Evolutionary conservation across 2,888 invertebrate species (phyloP), one percentile per base, ranked within the genome.

Genomic region (Nomada hirtipes): DNA sequence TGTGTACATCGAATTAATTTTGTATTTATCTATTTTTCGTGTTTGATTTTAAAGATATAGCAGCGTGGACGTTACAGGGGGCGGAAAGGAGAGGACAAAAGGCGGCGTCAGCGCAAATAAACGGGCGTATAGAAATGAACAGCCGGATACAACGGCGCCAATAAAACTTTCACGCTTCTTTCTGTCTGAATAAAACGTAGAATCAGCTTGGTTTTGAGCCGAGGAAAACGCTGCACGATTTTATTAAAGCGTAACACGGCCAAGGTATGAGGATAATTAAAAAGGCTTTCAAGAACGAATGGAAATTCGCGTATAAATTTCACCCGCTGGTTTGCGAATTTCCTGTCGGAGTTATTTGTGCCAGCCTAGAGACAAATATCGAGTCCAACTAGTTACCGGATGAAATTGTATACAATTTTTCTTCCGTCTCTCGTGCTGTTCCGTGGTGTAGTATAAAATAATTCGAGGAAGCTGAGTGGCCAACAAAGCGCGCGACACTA

Each of bases 101-200:
- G 52, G 11, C 13, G 15, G 3, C 29, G 18, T 26, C 26, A 26
- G 26, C 26, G 26, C 26, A 26, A 18, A 29, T 53, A 47, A 44
- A 50, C 11, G 10, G 23, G 18, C 57, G 59, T 23, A 61, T 47
- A 53, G 72, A 64, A 76, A 44, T 68, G 71, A 57, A 44, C 44
- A 23, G 20, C 36, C 11, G n/a, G 63, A 72, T n/a, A n/a, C n/a
- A 29, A 63, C 15, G 13, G 7, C n/a, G n/a, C 29, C 50, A 57
- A 71, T 63, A 42, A 76, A 63, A 36, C 23, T 55, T 69, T 55
- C 10, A 55, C 55, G 55, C 47, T 64, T 20, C 44, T 20, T 47
- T 20, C n/a, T 9, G 29, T 11, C 44, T 10, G 23, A n/a, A 26
- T 42, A 10, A 26, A 26, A 10, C n/a, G 15, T 36, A 7, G 36